A percentile compares a stretch with the other conserved stretches of the same genome.
Conservation (phyloP, 2,888 invertebrate genomes). For the Himalopsyche japonica region DNA sequence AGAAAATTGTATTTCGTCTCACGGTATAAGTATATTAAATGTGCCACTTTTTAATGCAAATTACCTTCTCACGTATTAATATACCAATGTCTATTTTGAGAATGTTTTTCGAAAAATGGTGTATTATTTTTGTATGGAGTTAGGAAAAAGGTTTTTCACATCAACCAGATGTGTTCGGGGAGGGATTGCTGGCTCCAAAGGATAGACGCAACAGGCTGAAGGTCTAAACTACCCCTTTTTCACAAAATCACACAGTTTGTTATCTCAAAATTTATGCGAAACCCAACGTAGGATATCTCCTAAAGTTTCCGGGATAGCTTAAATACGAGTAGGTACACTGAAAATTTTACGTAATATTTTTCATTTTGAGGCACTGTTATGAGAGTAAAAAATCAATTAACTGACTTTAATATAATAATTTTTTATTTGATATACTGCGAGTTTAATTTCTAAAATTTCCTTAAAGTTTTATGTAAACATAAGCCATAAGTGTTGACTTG, state of each 20-base stretch:
- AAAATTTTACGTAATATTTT: neutral
- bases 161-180: neutral
- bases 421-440: neutral
- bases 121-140: neutral
- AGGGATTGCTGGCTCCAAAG: neutral
- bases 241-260: conserved; percentile 11
- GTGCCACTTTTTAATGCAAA: too few species aligned
- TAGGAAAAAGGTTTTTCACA: neutral
- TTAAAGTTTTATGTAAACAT: too few species aligned
- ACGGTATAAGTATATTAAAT: too few species aligned
- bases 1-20: too few species aligned
- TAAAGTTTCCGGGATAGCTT: neutral
- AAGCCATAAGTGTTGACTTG: too few species aligned
- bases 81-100: neutral
- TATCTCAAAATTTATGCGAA: conserved; percentile 16
- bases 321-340: neutral
- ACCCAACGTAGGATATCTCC: neutral
- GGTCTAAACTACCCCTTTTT: conserved; percentile 4
- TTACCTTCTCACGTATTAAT: neutral
- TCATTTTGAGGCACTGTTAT: neutral
- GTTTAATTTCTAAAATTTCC: too few species aligned
- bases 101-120: neutral
- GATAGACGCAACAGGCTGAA: conserved; percentile 11
- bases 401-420: neutral
- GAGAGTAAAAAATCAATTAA: neutral